Evolutionary conservation across 1,140 invertebrate species (phyloP).

Genomic region (Chymomyza costata): DNA sequence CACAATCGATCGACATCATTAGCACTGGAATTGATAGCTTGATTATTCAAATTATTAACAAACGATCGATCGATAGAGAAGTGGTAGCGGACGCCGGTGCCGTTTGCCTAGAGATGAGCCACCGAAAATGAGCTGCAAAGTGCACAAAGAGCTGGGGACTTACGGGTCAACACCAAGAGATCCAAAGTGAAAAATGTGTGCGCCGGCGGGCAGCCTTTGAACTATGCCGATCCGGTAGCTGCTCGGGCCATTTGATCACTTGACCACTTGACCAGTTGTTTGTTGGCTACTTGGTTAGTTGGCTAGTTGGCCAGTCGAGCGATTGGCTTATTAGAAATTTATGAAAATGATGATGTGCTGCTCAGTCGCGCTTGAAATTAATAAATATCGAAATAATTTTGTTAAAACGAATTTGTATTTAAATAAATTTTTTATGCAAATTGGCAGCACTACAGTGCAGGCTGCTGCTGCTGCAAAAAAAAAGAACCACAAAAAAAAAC

Average conservation of each 20-base stretch:
- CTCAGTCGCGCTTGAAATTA: conserved; percentile 45
- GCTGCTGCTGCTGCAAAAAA: neutral
- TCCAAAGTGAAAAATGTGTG: conserved; percentile 62
- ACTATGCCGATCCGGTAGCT: conserved; percentile 64
- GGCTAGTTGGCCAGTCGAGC: conserved; percentile 7
- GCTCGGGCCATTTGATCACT: neutral
- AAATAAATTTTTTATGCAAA: conserved; percentile 61
- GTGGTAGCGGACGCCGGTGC: conserved; percentile 7
- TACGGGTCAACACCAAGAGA: conserved; percentile 51
- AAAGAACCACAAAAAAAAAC: conserved; percentile 48
- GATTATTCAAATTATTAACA: conserved; percentile 75
- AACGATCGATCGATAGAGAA: conserved; percentile 47
- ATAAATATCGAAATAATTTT: conserved; percentile 68
- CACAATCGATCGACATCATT: conserved; percentile 66
- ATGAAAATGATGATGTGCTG: no score
- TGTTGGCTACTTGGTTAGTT: neutral
- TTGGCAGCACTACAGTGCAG: conserved; percentile 20
- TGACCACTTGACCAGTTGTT: neutral
- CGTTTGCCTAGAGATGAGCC: conserved; percentile 26
- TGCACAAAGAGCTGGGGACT: conserved; percentile 35
- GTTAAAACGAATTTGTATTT: conserved; percentile 23
- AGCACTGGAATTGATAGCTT: conserved; percentile 74
- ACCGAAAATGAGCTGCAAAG: conserved; percentile 14
- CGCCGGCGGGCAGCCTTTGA: conserved; percentile 59
- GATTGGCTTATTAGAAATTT: no score